These are phyloP conservation scores for Tetranychus truncatus DNA, from an alignment of 2,888 invertebrate species.

Conservation along the genomic window DNA sequence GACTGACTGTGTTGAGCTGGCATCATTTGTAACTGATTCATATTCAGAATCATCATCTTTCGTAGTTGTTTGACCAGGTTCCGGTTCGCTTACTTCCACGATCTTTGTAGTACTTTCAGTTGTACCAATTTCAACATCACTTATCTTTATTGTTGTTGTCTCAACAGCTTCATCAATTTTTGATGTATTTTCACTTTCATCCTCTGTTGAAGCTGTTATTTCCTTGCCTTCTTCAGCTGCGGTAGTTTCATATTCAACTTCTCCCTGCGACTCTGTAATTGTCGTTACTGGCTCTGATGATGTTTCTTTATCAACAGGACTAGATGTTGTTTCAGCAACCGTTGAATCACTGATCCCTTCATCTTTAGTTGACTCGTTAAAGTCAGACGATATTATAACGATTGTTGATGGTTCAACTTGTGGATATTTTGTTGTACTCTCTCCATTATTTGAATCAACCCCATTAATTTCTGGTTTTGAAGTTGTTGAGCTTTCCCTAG, in stretches of 20 bases:
- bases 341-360: not conserved
- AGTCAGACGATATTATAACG: not conserved
- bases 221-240: not conserved
- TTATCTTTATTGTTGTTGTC: not conserved
- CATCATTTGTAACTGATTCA: not conserved
- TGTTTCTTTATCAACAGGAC: not conserved
- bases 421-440: not conserved
- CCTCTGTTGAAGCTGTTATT: not conserved
- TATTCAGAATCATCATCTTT: not conserved
- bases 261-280: not conserved
- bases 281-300: not conserved
- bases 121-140: not conserved
- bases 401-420: not conserved
- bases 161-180: not conserved
- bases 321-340: not conserved
- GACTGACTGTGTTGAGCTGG: not conserved
- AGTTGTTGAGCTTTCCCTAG: not conserved
- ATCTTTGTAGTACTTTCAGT: not conserved
- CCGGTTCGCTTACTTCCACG: not conserved
- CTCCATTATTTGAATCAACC: not conserved
- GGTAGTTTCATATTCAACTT: not conserved
- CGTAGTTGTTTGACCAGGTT: not conserved
- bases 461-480: not conserved
- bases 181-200: not conserved
- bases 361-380: not conserved